Base-by-base conservation (phyloP, 2,113 vertebrate species). In the Cathartes aura region DNA sequence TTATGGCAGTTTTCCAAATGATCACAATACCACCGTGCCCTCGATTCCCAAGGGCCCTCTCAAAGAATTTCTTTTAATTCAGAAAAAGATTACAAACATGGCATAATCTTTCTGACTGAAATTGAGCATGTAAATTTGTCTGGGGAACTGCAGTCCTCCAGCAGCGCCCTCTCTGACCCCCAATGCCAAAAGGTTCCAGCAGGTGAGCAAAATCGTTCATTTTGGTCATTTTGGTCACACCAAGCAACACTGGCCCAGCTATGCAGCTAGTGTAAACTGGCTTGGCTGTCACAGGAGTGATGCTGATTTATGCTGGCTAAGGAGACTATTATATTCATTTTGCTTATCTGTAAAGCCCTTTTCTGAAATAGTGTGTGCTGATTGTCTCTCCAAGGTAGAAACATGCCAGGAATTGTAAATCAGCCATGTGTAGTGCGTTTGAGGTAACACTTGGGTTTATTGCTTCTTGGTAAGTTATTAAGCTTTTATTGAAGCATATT, bases 401-500 rank as follows among this genome's bases (percentile, higher is more conserved):
- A 34, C 52, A 36, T 68, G 56, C 36, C 86, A 87, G 43, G 70
- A 97, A 92, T 89, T 47, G 38, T 78, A 92, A 93, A 95, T 89
- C 87, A 95, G 68, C 36, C 10, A 17, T 71, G 34, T 56, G 42
- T 60, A 89, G 90, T 84, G 56, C 83, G 64, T 87, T 89, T 64
- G 71, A 96, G 89, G 76, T 82, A 87, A 93, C 42, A 72, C 59
- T n/a, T 3, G 1, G 58, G 40, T 92, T 95, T 93, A 93, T 87
- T 96, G 63, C 94, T 72, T 84, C 86, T 92, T 87, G 60, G 68
- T 91, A 96, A 92, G 75, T 82, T 93, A 83, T 95, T 94, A 92
- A 84, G 64, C 32, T 93, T 95, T 95, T 95, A 94, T 78, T 78
- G 92, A 91, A 95, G 36, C 76, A 56, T 89, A 92, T 95, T 97